Evolutionary conservation across 2,113 vertebrate genomes (phyloP), one percentile per base, ranked within the genome.

Genomic region (Formicarius rufipectus): DNA sequence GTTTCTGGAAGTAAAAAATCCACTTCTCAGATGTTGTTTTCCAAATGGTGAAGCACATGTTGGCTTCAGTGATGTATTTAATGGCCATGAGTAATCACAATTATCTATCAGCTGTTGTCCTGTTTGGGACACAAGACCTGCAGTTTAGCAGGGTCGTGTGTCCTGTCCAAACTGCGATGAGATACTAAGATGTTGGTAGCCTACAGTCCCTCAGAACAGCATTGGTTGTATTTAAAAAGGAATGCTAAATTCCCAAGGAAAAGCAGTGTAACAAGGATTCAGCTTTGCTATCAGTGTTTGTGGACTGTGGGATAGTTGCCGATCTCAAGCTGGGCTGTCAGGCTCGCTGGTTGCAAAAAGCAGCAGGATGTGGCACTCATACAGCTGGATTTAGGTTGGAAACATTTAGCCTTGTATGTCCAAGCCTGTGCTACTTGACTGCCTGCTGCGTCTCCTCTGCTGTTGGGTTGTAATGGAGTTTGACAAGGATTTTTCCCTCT

Each of bases 401-500:
- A 75, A 21, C 17, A 12, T 82, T 74, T 31, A 74, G 17, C 39
- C 20, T 28, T 80, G 80, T 37, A 2, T 24, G 30, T 52, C 76
- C 73, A 49, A 59, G 47, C 35, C 52, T 20, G 64, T 81, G 44
- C 68, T 87, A 6, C 55, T 8, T 49, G 58, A 6, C 33, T 72
- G 76, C 84, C 56, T 93, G 30, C 89, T 94, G 84, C 0, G 0
- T 75, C 25, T 56, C 72, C 68, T 87, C 69, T 49, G 40, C 59
- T 3, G 0, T 8, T 50, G 28, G 16, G 10, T 40, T 58, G 28
- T 89, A 76, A 89, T 84, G 78, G 50, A 84, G 62, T 96, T 94
- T 95, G 95, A 93, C 96, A 91, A 73, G 93, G 87, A 66, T 37
- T 87, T 87, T 76, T 95, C 89, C 74, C 84, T 66, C 77, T 79